Evolutionary conservation across 1,140 invertebrate species (phyloP).

Genomic region (Daktulosphaira vitifoliae): DNA sequence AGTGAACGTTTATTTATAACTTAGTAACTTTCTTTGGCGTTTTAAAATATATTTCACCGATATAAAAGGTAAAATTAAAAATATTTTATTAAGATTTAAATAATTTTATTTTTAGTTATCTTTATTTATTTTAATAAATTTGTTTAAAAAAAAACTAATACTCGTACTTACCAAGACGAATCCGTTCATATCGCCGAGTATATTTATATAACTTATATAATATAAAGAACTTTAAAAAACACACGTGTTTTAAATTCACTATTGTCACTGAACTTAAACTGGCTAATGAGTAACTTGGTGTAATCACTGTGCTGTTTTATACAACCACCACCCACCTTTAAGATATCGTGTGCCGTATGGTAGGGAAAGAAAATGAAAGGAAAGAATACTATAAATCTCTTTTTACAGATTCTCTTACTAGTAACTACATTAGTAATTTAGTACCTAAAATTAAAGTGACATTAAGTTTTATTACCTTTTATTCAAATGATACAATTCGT

Average conservation of each 20-base stretch:
- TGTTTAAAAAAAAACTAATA: no score
- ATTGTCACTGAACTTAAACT: conserved; percentile 27
- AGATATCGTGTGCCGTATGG: conserved; percentile 10
- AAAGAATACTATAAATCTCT: conserved; percentile 21
- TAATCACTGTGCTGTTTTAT: conserved; percentile 26
- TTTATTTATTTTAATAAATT: no score
- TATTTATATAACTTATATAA: background rate
- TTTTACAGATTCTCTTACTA: conserved; percentile 23
- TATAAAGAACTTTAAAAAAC: background rate
- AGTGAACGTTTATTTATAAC: no score
- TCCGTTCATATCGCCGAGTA: conserved; percentile 16
- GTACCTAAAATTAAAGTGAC: conserved; percentile 20
- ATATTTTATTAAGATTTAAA: no score
- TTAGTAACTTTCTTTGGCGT: no score
- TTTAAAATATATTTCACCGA: no score
- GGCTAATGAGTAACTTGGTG: conserved; percentile 11
- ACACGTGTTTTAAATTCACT: background rate
- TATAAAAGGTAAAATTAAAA: no score
- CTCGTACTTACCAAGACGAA: conserved; percentile 39
- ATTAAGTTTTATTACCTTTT: no score
- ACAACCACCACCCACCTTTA: conserved; percentile 31
- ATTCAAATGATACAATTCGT: no score
- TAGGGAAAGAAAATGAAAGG: conserved; percentile 32
- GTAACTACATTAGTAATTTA: conserved; percentile 31
- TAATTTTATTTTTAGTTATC: no score